phyloP scores from a whole-genome alignment of 2,113 vertebrate genomes.

The Ceuthmochares aereus region DNA sequence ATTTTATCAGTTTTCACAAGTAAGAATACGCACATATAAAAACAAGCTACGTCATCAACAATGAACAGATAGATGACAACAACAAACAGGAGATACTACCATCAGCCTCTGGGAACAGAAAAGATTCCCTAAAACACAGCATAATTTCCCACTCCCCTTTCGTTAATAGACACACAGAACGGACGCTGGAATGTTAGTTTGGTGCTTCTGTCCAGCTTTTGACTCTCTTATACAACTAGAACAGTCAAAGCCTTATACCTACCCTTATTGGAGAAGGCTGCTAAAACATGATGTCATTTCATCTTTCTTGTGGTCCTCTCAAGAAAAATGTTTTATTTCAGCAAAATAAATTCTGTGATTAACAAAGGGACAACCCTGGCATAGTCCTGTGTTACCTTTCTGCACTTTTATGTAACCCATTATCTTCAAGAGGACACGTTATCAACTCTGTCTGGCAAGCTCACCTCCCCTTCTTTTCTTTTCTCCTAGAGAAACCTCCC shows the following conservation, averaged over 20 bases:
- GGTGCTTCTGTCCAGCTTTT: not conserved
- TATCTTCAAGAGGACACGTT: not conserved
- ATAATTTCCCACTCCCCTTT: not conserved
- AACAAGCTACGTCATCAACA: not conserved
- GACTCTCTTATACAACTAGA: not conserved
- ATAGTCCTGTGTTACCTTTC: not conserved
- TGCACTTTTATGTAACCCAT: not conserved
- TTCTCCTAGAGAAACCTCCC: not conserved
- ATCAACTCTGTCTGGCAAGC: not conserved
- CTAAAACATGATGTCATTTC: not conserved
- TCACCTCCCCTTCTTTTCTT: not conserved
- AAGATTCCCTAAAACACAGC: not conserved
- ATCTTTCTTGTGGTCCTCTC: not conserved
- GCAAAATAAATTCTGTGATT: not conserved
- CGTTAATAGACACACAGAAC: not conserved
- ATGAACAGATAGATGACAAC: not conserved
- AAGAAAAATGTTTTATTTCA: not conserved
- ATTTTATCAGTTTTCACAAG: not conserved
- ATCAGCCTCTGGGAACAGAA: not conserved
- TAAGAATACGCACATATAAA: not conserved
- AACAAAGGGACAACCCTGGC: not conserved
- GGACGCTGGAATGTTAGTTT: not conserved
- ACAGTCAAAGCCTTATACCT: not conserved
- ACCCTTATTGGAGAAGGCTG: not conserved
- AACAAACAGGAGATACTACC: not conserved